Evolutionary conservation across 2,113 vertebrate species (phyloP), one percentile per base, ranked within the genome.

Genomic region (Arvicanthis niloticus): DNA sequence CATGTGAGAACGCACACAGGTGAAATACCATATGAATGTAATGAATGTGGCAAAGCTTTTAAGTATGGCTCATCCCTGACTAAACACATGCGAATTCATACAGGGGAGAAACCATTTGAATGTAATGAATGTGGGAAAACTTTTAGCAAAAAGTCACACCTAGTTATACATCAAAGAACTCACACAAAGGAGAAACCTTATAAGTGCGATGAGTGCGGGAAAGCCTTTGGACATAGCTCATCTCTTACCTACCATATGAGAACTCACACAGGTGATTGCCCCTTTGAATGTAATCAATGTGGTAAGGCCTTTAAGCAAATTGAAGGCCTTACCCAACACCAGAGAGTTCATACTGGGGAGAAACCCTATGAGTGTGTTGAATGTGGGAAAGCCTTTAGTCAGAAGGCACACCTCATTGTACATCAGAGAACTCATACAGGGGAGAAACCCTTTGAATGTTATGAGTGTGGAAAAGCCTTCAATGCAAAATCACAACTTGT

Each of bases 401-500:
- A 98, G 73, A 98, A 97, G 40, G 88, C 98, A 15, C 98, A 98
- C n/a, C 98, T 98, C 15, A 92, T 98, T 42, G 97, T 97, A 8
- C 98, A 98, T n/a, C 96, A 98, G 48, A 97, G 98, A 88, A 98
- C 97, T 31, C 98, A 98, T 58, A 98, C 98, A 4, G 98, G 98
- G 21, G 98, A 98, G 88, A 98, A 97, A 48, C 98, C 98, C 0
- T 98, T 97, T 88, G 95, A 98, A 48, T 98, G 98, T 80, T 80
- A 93, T 29, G 98, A 98, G 72, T 98, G 98, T 91, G 97, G 97
- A 3, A 98, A 98, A 97, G 99, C 99, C 80, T 99, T 99, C 92
- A 98, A 98, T 81, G 99, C 99, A 88, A 98, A 99, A 88, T 99
- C 99, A 84, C 99, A 99, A 80, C 98, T 99, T 75, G 99, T 99